These are phyloP conservation scores for Lasius fuliginosus DNA, from an alignment of 2,888 invertebrate genomes.

Conservation along the genomic window DNA sequence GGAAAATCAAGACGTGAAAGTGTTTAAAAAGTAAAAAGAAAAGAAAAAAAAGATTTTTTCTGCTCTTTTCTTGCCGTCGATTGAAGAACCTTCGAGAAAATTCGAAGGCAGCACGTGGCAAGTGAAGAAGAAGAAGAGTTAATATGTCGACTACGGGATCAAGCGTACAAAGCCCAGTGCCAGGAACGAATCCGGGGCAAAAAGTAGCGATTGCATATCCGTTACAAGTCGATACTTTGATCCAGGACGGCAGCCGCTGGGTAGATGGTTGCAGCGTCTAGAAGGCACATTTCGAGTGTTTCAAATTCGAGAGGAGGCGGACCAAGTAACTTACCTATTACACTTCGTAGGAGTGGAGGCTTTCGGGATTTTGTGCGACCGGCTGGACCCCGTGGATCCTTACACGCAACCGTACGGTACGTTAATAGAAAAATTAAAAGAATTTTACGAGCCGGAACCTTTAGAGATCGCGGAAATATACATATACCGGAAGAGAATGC, in stretches of 20 bases:
- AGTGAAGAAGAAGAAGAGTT: too few relatives aligned
- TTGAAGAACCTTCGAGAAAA: too few relatives aligned
- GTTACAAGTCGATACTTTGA: neutral
- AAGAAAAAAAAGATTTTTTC: too few relatives aligned
- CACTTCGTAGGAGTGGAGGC: constrained; percentile 47
- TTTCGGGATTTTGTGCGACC: constrained; percentile 47
- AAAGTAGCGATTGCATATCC: neutral
- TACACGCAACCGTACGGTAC: constrained; percentile 4
- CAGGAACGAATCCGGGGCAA: neutral
- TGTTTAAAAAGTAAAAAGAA: too few relatives aligned
- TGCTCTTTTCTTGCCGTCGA: too few relatives aligned
- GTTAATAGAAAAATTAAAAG: constrained; percentile 31
- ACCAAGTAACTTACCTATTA: constrained; percentile 28
- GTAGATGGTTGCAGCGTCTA: neutral
- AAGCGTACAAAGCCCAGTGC: too few relatives aligned
- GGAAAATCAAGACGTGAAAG: too few relatives aligned
- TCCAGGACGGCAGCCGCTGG: neutral
- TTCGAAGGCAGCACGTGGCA: too few relatives aligned
- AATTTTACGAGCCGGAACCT: constrained; percentile 59
- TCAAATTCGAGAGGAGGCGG: neutral
- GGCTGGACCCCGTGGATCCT: constrained; percentile 15
- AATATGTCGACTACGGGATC: too few relatives aligned
- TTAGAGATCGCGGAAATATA: constrained; percentile 75
- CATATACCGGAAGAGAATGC: constrained; percentile 59
- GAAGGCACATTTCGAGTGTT: neutral